phyloP scores from a whole-genome alignment of 2,113 vertebrate species.

The Todiramphus saurophagus region DNA sequence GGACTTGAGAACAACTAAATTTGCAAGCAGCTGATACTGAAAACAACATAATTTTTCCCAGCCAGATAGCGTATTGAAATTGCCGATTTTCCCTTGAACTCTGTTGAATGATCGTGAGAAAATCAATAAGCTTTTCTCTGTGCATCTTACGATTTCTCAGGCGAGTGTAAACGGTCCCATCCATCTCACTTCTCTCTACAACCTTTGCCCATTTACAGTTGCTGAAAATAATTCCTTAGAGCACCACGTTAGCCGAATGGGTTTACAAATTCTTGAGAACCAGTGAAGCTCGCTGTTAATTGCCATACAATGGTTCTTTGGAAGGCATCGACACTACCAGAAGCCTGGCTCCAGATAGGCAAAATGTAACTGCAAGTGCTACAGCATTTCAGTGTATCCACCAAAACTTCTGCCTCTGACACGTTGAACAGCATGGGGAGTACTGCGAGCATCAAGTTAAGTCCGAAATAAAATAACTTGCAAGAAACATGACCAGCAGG shows the following conservation, averaged over 20 bases:
- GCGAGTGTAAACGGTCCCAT: not conserved
- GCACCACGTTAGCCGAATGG: not conserved
- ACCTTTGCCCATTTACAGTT: slow-evolving; percentile 1
- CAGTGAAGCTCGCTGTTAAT: not conserved
- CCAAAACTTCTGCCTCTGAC: not conserved
- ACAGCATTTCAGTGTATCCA: not conserved
- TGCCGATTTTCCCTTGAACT: slow-evolving; percentile 45
- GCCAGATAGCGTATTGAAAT: slow-evolving; percentile 42
- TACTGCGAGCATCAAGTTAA: not conserved
- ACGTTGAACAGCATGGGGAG: not conserved
- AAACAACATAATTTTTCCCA: slow-evolving; percentile 50
- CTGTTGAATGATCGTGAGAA: slow-evolving; percentile 47
- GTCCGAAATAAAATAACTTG: not conserved
- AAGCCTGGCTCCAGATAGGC: not conserved
- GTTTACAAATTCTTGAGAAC: not conserved
- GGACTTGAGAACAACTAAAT: slow-evolving; percentile 37
- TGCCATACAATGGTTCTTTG: not conserved
- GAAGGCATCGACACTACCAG: not conserved
- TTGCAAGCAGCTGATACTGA: slow-evolving; percentile 41
- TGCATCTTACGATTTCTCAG: not conserved
- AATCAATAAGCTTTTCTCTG: slow-evolving; percentile 49
- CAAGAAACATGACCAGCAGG: not conserved
- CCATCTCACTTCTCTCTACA: slow-evolving; percentile 11
- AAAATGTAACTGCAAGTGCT: not conserved
- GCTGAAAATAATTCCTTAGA: slow-evolving; percentile 8